Conservation (phyloP, 1,140 invertebrate species). For the Melipona quadrifasciata region DNA sequence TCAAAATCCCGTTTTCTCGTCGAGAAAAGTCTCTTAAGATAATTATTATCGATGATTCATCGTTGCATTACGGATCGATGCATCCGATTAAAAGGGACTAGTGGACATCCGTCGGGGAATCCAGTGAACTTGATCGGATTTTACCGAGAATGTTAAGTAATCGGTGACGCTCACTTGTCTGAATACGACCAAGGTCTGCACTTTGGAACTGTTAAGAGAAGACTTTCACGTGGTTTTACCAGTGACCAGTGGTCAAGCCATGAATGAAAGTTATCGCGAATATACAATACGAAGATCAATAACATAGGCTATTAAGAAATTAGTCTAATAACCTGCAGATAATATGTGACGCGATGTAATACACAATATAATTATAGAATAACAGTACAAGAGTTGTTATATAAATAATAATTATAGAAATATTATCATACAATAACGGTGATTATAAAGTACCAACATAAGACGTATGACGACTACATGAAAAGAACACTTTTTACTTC, state of each 20-base stretch:
- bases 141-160: constrained; percentile 10
- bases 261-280: too few relatives aligned
- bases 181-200: constrained; percentile 38
- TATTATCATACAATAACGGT: too few relatives aligned
- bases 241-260: neutral
- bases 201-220: neutral
- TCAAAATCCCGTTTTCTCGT: neutral
- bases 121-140: neutral
- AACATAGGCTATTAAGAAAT: neutral
- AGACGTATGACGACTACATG: too few relatives aligned
- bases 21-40: neutral
- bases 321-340: neutral
- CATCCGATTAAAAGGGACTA: neutral
- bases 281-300: too few relatives aligned
- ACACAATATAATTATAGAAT: too few relatives aligned
- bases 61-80: too few relatives aligned
- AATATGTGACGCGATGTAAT: too few relatives aligned
- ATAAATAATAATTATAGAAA: too few relatives aligned
- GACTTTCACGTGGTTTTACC: neutral
- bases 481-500: too few relatives aligned
- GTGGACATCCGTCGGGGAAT: neutral
- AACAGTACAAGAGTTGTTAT: too few relatives aligned
- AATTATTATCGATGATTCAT: neutral
- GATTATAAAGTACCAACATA: too few relatives aligned
- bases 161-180: constrained; percentile 5